Evolutionary conservation across 2,888 invertebrate genomes (phyloP).

Genomic region (Drosophila pseudotalamancana): DNA sequence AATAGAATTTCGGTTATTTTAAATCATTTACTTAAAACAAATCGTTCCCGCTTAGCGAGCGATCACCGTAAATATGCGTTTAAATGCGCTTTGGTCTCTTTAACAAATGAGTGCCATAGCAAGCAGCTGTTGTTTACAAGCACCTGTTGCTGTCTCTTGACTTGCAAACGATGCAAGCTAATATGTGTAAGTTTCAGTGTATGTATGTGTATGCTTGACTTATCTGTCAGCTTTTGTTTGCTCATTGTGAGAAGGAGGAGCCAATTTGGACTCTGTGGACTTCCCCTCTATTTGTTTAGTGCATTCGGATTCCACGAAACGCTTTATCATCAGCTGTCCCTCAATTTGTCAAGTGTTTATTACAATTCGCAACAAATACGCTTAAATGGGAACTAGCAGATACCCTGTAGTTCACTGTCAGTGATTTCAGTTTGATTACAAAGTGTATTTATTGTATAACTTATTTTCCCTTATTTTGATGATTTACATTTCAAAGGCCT

Average conservation of each 20-base stretch:
- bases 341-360: conserved; percentile 49
- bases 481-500: too few relatives aligned
- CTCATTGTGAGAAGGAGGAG: conserved; percentile 5
- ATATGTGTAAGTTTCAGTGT: neutral
- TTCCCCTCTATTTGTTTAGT: conserved; percentile 26
- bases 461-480: too few relatives aligned
- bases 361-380: neutral
- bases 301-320: conserved; percentile 39
- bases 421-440: too few relatives aligned
- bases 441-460: too few relatives aligned
- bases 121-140: neutral
- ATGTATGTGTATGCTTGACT: neutral
- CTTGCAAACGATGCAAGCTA: neutral
- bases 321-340: conserved; percentile 34
- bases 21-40: too few relatives aligned
- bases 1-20: too few relatives aligned
- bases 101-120: conserved; percentile 2
- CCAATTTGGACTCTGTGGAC: conserved; percentile 1
- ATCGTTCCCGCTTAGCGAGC: too few relatives aligned
- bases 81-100: neutral
- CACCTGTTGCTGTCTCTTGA: conserved; percentile 25
- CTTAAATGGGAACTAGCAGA: neutral
- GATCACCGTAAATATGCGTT: neutral
- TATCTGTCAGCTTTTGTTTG: conserved; percentile 25
- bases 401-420: neutral